These are phyloP conservation scores for Sus cebifrons DNA, from an alignment of 2,797 vertebrate species.

Conservation along the genomic window DNA sequence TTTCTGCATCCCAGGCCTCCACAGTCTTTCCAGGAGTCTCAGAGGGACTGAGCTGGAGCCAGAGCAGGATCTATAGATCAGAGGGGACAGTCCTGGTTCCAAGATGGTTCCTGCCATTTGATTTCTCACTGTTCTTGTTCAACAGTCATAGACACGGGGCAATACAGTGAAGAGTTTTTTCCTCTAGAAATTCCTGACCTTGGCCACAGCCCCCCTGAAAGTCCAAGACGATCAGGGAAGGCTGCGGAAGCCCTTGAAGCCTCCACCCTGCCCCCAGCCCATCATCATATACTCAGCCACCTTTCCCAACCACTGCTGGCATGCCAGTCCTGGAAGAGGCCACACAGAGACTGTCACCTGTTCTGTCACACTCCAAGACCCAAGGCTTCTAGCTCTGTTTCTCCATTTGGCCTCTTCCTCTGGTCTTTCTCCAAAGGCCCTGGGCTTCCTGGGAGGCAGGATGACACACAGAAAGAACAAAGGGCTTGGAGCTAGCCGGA, in stretches of 20 bases:
- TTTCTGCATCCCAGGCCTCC: not conserved
- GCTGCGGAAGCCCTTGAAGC: not conserved
- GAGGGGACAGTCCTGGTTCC: not conserved
- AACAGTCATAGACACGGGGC: not conserved
- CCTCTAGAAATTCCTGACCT: not conserved
- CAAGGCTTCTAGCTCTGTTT: not conserved
- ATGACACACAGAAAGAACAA: not conserved
- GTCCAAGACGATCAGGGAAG: not conserved
- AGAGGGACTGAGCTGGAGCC: not conserved
- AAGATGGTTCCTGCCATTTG: not conserved
- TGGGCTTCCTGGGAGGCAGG: not conserved
- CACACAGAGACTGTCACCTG: not conserved
- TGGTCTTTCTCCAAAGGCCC: constrained; percentile 10
- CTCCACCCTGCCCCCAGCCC: not conserved
- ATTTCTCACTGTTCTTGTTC: not conserved
- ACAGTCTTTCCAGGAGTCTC: not conserved
- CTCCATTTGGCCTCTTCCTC: not conserved
- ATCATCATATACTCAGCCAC: not conserved
- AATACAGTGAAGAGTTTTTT: not conserved
- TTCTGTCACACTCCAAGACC: not conserved
- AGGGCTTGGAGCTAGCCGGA: not conserved
- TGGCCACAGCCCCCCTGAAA: not conserved
- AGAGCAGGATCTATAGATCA: not conserved
- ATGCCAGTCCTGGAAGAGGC: not conserved
- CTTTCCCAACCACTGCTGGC: not conserved